Base-by-base conservation (phyloP, 2,113 vertebrate genomes). In the Nibea coibor region DNA sequence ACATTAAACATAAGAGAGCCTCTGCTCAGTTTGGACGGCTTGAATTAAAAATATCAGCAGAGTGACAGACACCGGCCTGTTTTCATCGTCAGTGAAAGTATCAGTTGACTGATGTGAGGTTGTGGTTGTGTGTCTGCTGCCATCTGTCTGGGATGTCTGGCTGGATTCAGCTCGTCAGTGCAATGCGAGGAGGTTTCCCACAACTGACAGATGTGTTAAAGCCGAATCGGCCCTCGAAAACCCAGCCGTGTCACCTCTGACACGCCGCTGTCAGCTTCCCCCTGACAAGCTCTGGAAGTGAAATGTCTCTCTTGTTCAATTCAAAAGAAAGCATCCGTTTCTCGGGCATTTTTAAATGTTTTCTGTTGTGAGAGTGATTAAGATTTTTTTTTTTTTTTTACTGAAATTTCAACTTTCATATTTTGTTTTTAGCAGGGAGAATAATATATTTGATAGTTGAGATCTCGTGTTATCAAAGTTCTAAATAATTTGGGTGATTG, bases 141-240 rank as follows among this genome's bases (percentile, higher is more conserved):
- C 80, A 79, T 88, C 85, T 88, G 90, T 89, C 90, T 91, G 80
- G 77, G 71, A 86, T 48, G 87, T 93, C 87, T 91, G 92, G 82
- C 87, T 92, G 92, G 80, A 88, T 91, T 86, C 77, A 4, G 82
- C 83, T 72, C 80, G 82, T 86, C 90, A 83, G 81, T 70, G 83
- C 80, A 39, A 66, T 14, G 57, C 35, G 57, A 83, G 74, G 71
- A 90, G 90, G 83, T 88, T 91, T 86, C 88, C 91, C 85, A 67
- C 87, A 76, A 86, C 88, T 93, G 92, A 92, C 92, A 92, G 92
- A 89, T 83, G 89, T 72, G 91, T 92, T 90, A 80, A 84, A 91
- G 78, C 82, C 71, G 51, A 83, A 63, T 79, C 75, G 85, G 78
- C 88, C 87, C 62, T 69, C 35, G 64, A 81, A 39, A 91, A 89